A percentile compares a stretch with the other conserved stretches of the same genome.
phyloP scores from a whole-genome alignment of 1,140 invertebrate species.

The Charaxes varanes region DNA sequence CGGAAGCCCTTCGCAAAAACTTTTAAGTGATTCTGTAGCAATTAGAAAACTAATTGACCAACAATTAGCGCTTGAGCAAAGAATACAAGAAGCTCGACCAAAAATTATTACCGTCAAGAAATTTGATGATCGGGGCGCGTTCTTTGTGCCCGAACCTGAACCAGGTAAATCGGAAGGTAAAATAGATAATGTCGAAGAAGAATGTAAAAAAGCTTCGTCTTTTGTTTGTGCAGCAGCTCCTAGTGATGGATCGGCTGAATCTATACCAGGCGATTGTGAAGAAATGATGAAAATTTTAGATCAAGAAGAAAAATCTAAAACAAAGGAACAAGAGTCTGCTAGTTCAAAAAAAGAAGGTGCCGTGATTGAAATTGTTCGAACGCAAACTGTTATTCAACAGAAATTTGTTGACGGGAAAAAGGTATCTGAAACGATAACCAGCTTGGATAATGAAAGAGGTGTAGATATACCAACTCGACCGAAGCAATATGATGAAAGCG shows the following conservation, averaged over 20 bases:
- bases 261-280: constrained; percentile 66
- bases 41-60: constrained; percentile 70
- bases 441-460: constrained; percentile 58
- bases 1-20: constrained; percentile 72
- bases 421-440: constrained; percentile 73
- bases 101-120: constrained; percentile 68
- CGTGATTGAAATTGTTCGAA: constrained; percentile 70
- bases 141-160: constrained; percentile 64
- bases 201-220: constrained; percentile 58
- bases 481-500: constrained; percentile 47
- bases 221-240: constrained; percentile 73
- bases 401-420: constrained; percentile 71
- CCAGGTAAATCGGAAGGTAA: constrained; percentile 37
- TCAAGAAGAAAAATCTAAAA: constrained; percentile 54
- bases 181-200: constrained; percentile 43
- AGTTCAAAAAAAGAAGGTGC: constrained; percentile 40
- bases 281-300: constrained; percentile 71
- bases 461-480: constrained; percentile 57
- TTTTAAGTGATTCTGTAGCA: constrained; percentile 59
- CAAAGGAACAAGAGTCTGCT: constrained; percentile 31
- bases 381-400: constrained; percentile 74
- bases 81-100: constrained; percentile 54
- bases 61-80: constrained; percentile 65
- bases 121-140: constrained; percentile 66
- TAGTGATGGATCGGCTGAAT: constrained; percentile 69